Percentiles rank a stretch among this genome's conserved stretches.
These are phyloP conservation scores for Zele albiditarsus DNA, from an alignment of 2,888 invertebrate species.

Conservation along the genomic window DNA sequence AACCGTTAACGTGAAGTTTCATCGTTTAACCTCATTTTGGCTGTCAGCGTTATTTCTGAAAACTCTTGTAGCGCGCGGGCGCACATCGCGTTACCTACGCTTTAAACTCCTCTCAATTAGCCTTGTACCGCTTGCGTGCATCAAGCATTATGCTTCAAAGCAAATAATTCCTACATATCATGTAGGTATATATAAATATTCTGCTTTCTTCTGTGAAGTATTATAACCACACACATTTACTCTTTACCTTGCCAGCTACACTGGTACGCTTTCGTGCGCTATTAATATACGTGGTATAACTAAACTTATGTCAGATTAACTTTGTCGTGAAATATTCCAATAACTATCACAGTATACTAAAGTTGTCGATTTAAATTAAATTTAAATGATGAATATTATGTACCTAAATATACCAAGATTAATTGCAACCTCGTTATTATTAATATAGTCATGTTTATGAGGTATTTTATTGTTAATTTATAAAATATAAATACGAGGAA, in stretches of 20 bases:
- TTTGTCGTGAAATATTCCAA: neutral
- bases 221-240: neutral
- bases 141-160: slow-evolving; percentile 25
- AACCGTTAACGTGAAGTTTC: slow-evolving; percentile 35
- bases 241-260: neutral
- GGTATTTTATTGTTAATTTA: too few relatives aligned
- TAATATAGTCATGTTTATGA: too few relatives aligned
- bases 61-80: neutral
- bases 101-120: slow-evolving; percentile 40
- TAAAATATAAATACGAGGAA: too few relatives aligned
- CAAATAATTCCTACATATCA: slow-evolving; percentile 8
- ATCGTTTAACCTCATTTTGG: slow-evolving; percentile 35
- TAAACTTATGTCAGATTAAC: neutral
- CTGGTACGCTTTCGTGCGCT: neutral
- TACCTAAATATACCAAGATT: neutral
- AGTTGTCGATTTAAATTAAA: neutral
- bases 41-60: slow-evolving; percentile 31
- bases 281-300: neutral
- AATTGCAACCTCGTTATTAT: too few relatives aligned
- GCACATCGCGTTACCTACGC: neutral
- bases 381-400: neutral
- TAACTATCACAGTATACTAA: neutral
- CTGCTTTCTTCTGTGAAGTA: neutral
- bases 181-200: neutral
- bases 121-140: slow-evolving; percentile 17